Base-by-base conservation (phyloP, 2,113 vertebrate species). In the Nothoprocta perdicaria region DNA sequence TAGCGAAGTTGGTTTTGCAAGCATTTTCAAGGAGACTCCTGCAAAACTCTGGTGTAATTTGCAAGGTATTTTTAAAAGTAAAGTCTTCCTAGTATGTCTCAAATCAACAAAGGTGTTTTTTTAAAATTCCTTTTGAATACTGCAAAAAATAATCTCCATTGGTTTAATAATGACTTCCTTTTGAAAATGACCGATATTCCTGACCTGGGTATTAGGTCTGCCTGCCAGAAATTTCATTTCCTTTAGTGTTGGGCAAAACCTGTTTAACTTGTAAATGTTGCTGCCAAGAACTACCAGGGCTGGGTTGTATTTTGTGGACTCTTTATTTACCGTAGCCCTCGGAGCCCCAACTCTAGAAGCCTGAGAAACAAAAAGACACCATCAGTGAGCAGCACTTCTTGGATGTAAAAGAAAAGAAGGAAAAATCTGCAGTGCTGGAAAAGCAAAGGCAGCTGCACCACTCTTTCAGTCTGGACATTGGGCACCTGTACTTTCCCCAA, bases 291-390 rank as follows among this genome's bases (percentile, higher is more conserved):
- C 69, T 22, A 55, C 53, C 53, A 55, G 15, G 27, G 53, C 27
- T 55, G 29, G 22, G 65, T 0, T n/a, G 46, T 19, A 27, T 76
- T 62, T 72, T 41, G 55, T 77, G 43, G 13, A 52, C 69, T 4
- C 21, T 31, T 40, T 12, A 0, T 1, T 12, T 21, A n/a, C 21
- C 14, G 52, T 4, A 50, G 33, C 40, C 3, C 11, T 50, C n/a
- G 58, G 58, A 55, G 53, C 27, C 52, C 26, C 52, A 53, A 29
- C 52, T 53, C 26, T 27, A 53, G 52, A 53, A 53, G 26, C 52
- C 15, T 17, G 24, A 40, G 33, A 33, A 66, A 23, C 29, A 9
- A 55, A 55, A 55, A 29, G 10, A 1, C 1, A 10, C 35, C 12
- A 53, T 55, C 53, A 29, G 27, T 55, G 29, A 55, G 26, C 14